These are phyloP conservation scores for Dascillus cervinus DNA, from an alignment of 2,888 invertebrate species.

Conservation along the genomic window DNA sequence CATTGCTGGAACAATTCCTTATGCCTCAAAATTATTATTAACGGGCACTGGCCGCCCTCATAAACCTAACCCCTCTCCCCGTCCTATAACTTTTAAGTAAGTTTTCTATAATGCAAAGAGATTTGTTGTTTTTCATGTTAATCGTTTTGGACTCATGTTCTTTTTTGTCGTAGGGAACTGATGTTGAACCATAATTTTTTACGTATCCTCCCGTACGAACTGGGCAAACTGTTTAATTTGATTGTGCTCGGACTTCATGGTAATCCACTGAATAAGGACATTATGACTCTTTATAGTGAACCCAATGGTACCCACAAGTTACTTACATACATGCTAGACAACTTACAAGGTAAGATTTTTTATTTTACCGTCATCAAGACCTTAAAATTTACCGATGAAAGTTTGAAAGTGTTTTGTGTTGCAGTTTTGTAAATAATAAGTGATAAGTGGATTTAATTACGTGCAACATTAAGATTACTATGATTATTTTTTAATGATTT, in stretches of 20 bases:
- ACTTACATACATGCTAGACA: conserved; percentile 90
- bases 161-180: conserved; percentile 67
- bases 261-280: conserved; percentile 90
- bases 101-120: conserved; percentile 3
- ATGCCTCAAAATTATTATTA: conserved; percentile 2
- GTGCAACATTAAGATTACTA: no score
- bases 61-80: conserved; percentile 6
- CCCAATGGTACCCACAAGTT: conserved; percentile 91
- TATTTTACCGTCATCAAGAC: no score
- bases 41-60: conserved; percentile 6
- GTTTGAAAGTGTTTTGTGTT: no score
- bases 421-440: no score
- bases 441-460: no score
- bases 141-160: conserved; percentile 2
- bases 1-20: conserved; percentile 2
- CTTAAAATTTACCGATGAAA: no score
- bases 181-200: conserved; percentile 91
- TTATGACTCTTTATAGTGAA: conserved; percentile 86
- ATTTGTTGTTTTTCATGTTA: background rate
- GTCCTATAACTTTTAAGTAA: background rate
- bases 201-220: conserved; percentile 89
- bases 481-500: no score
- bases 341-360: conserved; percentile 74
- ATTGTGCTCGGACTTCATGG: conserved; percentile 88
- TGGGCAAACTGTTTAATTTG: conserved; percentile 95